Conservation (phyloP, 2,113 vertebrate species). For the Onychostoma macrolepis region DNA sequence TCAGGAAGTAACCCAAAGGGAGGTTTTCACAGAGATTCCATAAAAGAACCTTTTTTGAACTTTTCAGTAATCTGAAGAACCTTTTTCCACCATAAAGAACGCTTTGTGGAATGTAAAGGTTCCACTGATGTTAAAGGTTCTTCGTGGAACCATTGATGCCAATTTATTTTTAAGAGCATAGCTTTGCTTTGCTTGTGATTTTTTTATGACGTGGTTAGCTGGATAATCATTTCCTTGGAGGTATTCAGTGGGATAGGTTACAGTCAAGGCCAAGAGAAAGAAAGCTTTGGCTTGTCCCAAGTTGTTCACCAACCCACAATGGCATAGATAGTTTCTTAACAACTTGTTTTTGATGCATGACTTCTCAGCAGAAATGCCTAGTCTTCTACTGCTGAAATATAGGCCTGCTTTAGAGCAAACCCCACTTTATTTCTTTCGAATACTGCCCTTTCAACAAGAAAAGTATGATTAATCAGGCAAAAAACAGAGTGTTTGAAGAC, state of each 20-base stretch:
- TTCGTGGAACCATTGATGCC: background rate
- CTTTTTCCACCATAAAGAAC: background rate
- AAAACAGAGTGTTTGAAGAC: background rate
- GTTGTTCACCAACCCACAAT: background rate
- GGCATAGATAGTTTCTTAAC: background rate
- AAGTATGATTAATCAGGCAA: constrained; percentile 14
- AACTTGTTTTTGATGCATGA: constrained; percentile 1
- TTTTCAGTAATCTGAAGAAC: background rate
- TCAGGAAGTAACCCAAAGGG: background rate
- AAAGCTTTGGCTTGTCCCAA: background rate
- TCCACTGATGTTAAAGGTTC: background rate
- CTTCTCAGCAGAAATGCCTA: constrained; percentile 17
- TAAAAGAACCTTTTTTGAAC: background rate
- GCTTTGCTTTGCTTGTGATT: constrained; percentile 28
- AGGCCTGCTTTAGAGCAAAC: background rate
- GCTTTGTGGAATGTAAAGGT: background rate
- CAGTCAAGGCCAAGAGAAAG: constrained; percentile 9
- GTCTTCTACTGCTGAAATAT: background rate
- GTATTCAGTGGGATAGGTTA: constrained; percentile 7
- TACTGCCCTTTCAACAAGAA: background rate
- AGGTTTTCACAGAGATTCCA: background rate
- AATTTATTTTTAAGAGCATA: background rate
- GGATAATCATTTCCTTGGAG: constrained; percentile 24
- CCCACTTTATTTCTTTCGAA: background rate
- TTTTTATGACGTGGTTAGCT: constrained; percentile 46